Conservation (phyloP, 2,888 invertebrate genomes). For the Ceriagrion tenellum region DNA sequence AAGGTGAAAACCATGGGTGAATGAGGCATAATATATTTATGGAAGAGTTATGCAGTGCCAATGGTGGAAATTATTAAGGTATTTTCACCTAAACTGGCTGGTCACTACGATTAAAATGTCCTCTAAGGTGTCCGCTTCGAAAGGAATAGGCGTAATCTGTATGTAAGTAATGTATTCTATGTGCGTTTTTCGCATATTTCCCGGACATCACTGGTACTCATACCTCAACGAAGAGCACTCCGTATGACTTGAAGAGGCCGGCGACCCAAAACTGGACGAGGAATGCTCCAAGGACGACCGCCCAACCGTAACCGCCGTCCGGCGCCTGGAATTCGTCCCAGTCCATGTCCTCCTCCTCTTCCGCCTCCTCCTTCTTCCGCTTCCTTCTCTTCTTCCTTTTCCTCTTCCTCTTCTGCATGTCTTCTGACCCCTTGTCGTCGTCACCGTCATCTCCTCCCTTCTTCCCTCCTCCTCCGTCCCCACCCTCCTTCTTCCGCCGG, state of each 20-base stretch:
- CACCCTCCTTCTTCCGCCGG: neutral
- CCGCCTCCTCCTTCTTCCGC: slow-evolving; percentile 71
- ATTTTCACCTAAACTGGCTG: no score
- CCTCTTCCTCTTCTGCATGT: slow-evolving; percentile 25
- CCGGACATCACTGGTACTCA: neutral
- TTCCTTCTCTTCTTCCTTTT: slow-evolving; percentile 72
- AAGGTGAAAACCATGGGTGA: no score
- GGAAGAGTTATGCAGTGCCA: no score
- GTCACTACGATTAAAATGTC: no score
- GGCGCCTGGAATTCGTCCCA: slow-evolving; percentile 70
- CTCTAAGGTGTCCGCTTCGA: neutral
- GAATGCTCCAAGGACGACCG: slow-evolving; percentile 73
- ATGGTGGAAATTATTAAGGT: no score
- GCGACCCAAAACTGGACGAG: slow-evolving; percentile 73
- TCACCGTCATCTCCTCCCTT: slow-evolving; percentile 75
- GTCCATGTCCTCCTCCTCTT: slow-evolving; percentile 66
- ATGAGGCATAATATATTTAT: no score
- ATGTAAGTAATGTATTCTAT: neutral
- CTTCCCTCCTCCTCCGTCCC: slow-evolving; percentile 71
- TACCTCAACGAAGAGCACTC: slow-evolving; percentile 73
- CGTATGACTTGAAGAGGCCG: slow-evolving; percentile 74
- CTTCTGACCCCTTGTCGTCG: slow-evolving; percentile 47
- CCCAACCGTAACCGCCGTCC: slow-evolving; percentile 75
- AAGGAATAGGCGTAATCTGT: no score
- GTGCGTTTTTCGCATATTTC: neutral